A percentile compares a stretch with the other conserved stretches of the same genome.
Conservation (phyloP, 2,888 invertebrate species). For the Sphecodes monilicornis region DNA sequence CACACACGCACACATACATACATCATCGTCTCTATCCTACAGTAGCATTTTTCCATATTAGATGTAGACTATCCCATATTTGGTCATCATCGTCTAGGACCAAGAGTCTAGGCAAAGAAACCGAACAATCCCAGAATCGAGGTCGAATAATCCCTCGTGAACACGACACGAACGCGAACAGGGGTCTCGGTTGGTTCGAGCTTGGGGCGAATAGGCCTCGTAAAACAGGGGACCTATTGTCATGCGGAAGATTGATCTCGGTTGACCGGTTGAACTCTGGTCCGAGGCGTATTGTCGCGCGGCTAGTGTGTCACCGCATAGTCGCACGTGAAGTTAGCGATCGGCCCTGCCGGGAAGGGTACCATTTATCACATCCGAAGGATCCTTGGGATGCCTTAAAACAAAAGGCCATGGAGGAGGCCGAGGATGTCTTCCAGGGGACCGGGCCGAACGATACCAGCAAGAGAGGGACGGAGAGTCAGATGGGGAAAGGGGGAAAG, state of each 20-base stretch:
- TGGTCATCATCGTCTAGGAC: too few relatives aligned
- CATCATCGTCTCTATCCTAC: too few relatives aligned
- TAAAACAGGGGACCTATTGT: slow-evolving; percentile 37
- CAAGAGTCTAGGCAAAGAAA: too few relatives aligned
- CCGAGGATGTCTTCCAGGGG: slow-evolving; percentile 76
- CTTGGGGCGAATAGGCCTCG: too few relatives aligned
- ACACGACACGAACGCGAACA: background rate
- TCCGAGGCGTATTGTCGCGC: slow-evolving; percentile 55
- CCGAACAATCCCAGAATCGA: background rate
- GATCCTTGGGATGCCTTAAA: slow-evolving; percentile 80
- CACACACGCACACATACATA: too few relatives aligned
- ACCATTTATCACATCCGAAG: slow-evolving; percentile 82
- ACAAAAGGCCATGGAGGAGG: slow-evolving; percentile 81
- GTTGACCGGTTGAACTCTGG: slow-evolving; percentile 28
- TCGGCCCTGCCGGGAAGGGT: slow-evolving; percentile 68
- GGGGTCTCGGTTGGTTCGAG: background rate
- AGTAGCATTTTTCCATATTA: too few relatives aligned
- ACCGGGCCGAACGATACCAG: slow-evolving; percentile 34
- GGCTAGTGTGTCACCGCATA: slow-evolving; percentile 68
- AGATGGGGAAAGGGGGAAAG: slow-evolving; percentile 6
- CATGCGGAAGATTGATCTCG: slow-evolving; percentile 59
- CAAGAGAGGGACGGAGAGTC: slow-evolving; percentile 3
- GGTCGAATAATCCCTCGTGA: background rate
- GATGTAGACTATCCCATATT: too few relatives aligned
- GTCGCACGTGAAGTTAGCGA: slow-evolving; percentile 69